Evolutionary conservation across 92 coral and sea anemone genomes (phyloP), one percentile per base, ranked within the genome.

Genomic region (Parazoanthus darwini): DNA sequence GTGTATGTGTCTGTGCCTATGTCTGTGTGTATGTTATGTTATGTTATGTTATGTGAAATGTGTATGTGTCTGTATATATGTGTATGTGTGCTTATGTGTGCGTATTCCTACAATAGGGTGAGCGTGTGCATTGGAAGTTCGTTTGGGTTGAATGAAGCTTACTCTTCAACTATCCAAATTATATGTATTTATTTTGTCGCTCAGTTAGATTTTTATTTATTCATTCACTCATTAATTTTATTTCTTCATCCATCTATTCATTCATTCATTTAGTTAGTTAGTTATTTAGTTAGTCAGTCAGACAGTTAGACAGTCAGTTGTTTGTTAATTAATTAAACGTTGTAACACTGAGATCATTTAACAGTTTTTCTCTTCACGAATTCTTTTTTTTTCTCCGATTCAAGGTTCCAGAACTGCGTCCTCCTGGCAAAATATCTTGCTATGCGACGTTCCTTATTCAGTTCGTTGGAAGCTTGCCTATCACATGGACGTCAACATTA

Each of bases 401-500:
- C 43, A 36, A 81, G 85, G 73, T 36, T 9, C 1, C 50, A 81
- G 54, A 16, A 20, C 50, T 6, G 26, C 35, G 2, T 39, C 71
- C 16, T 29, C 42, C n/a, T 22, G 2, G 18, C 9, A 39, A 3
- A n/a, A 20, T 1, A 63, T 59, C 18, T 42, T 81, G 33, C 29
- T 81, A 8, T 2, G 74, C 29, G 85, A 81, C 35, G 73, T 81
- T 23, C 85, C 85, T 39, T 81, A 81, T 81, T 23, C 85, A 63
- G 54, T 63, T 36, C 85, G 85, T 10, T 63, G 74, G 85, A 42
- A 56, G 15, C 74, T 81, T 0, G 85, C 85, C 26, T 65, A 59
- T 81, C 43, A 81, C 35, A 16, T 81, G 74, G 85, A 81, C 37
- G 6, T 8, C 73, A 16, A 81, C 43, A 38, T 11, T 8, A 36